phyloP scores from a whole-genome alignment of 2,797 vertebrate species.

The Cossypha heuglini region DNA sequence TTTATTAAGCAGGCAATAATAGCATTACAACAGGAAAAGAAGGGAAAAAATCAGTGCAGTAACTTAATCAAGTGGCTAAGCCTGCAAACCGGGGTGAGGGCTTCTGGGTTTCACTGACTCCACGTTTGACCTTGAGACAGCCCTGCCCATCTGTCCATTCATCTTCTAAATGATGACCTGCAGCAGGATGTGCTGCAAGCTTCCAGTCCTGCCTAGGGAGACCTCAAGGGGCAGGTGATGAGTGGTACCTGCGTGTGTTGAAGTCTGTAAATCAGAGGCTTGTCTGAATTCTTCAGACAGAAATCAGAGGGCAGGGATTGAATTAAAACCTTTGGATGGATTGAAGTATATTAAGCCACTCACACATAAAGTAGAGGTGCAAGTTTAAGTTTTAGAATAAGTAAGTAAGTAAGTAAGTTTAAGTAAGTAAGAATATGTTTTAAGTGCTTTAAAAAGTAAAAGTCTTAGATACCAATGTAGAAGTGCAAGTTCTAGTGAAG shows the following conservation, averaged over 20 bases:
- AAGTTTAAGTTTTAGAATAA: no score
- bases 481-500: no score
- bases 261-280: no score
- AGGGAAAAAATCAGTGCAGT: not conserved
- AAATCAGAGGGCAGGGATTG: no score
- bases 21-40: conserved; percentile 8
- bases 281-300: no score
- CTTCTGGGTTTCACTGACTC: not conserved
- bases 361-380: no score
- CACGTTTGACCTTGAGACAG: not conserved
- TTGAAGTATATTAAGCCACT: no score
- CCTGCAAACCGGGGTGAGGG: not conserved
- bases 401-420: no score
- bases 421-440: no score
- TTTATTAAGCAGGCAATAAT: not conserved
- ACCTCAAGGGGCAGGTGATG: not conserved
- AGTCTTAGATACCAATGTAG: no score
- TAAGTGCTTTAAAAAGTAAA: no score
- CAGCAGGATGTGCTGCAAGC: not conserved
- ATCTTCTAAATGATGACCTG: not conserved
- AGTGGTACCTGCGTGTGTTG: rapidly evolving
- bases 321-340: no score
- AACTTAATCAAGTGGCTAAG: not conserved
- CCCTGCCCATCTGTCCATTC: not conserved
- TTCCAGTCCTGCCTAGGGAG: not conserved